phyloP scores from a whole-genome alignment of 1,140 invertebrate genomes.

The Drosophila elegans region DNA sequence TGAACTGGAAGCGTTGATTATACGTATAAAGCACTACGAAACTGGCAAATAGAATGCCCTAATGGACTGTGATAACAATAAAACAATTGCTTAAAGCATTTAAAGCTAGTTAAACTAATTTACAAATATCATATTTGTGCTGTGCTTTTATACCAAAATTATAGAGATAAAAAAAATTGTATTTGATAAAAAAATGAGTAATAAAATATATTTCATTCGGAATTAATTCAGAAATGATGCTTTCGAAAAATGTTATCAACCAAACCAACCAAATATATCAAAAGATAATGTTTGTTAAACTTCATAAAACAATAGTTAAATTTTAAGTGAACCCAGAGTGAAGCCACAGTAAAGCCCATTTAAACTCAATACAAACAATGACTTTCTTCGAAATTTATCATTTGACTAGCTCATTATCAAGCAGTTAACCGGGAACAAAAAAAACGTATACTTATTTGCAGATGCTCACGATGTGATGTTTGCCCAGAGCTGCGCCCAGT shows the following conservation, averaged over 20 bases:
- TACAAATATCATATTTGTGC: no score
- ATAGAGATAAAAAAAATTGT: no score
- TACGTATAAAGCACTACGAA: conserved; percentile 22
- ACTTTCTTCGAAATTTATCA: conserved; percentile 13
- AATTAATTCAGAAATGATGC: no score
- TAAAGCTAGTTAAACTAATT: no score
- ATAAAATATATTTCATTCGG: neutral
- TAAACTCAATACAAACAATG: conserved; percentile 6
- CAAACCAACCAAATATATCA: no score
- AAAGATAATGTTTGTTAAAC: no score
- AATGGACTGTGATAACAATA: conserved; percentile 28
- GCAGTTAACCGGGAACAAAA: conserved; percentile 23
- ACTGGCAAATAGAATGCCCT: conserved; percentile 5
- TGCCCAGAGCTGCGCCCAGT: conserved; percentile 44
- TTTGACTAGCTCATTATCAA: conserved; percentile 32
- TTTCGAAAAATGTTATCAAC: no score
- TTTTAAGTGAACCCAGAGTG: neutral
- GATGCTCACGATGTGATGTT: conserved; percentile 64
- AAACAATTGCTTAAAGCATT: neutral
- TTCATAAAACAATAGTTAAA: no score
- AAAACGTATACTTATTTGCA: conserved; percentile 53
- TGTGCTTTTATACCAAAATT: no score
- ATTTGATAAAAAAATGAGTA: no score
- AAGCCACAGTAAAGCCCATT: neutral
- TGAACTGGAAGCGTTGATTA: conserved; percentile 18